phyloP scores from a whole-genome alignment of 2,888 invertebrate genomes.

The Eupithecia abbreviata region DNA sequence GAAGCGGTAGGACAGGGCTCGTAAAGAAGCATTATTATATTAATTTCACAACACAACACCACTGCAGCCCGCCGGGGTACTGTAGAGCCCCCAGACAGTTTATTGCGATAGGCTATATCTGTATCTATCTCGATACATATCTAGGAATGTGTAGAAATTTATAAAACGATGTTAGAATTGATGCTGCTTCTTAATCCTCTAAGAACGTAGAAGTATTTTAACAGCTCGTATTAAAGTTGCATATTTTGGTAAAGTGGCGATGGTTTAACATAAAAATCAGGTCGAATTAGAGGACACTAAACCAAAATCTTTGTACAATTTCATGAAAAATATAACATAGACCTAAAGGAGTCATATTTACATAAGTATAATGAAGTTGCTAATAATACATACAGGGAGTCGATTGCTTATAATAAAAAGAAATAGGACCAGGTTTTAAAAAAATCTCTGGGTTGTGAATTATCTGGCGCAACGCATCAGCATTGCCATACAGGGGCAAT shows the following conservation, averaged over 20 bases:
- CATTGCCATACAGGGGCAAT: neutral
- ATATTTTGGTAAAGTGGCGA: neutral
- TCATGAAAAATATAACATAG: too few relatives aligned
- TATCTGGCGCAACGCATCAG: conserved; percentile 4
- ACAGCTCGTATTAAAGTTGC: neutral
- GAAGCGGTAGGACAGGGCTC: conserved; percentile 26
- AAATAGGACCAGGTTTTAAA: neutral
- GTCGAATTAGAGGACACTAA: neutral
- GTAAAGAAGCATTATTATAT: conserved; percentile 44
- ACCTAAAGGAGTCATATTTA: too few relatives aligned
- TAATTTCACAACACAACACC: conserved; percentile 38
- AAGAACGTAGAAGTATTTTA: neutral
- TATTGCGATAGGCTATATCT: conserved; percentile 30
- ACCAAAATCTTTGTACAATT: too few relatives aligned
- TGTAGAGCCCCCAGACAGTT: conserved; percentile 37
- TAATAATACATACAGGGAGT: too few relatives aligned
- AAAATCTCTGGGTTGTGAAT: neutral
- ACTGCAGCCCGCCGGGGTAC: conserved; percentile 20
- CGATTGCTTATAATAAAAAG: too few relatives aligned
- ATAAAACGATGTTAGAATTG: neutral
- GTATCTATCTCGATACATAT: neutral
- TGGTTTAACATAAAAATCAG: neutral
- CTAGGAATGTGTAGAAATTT: neutral
- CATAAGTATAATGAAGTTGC: too few relatives aligned
- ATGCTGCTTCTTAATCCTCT: neutral